Evolutionary conservation across 2,113 vertebrate genomes (phyloP), one percentile per base, ranked within the genome.

Genomic region (Cairina moschata): DNA sequence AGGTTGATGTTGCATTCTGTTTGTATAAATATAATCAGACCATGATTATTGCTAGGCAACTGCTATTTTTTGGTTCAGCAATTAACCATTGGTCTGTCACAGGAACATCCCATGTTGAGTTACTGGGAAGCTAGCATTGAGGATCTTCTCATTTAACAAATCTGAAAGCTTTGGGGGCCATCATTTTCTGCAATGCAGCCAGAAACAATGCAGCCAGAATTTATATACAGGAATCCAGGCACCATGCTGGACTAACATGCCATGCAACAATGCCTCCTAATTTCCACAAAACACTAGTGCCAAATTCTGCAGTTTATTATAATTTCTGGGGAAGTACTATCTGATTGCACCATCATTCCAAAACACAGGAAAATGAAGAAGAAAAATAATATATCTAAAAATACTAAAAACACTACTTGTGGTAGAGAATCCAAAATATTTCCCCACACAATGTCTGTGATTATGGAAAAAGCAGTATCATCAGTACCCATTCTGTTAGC

Each of bases 21-120:
- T 83, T 90, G 65, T n/a, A 63, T 55, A 91, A 88, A 87, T 87
- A 89, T 15, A 95, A 58, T 29, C 36, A 92, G 66, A 69, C 21
- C 17, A 26, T 73, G 71, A 91, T 76, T 75, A 76, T 17, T 66
- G 86, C 89, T 92, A 87, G 93, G 83, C 80, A 95, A 95, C 91
- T 60, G 40, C 67, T 83, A 67, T 84, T 67, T 88, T 80, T 90
- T 44, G 42, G 14, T 77, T 90, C 58, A 32, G 67, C 58, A 92
- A 20, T 80, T 92, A 94, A 94, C 71, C 31, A 46, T 55, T 91
- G 79, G 17, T 76, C 12, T 78, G 23, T 77, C 40, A 55, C 34
- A 80, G 76, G 74, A 81, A 11, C 75, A 71, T 54, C 58, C 54
- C 11, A 36, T 58, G 50, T 34, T 82, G 67, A 83, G 52, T 23